Evolutionary conservation across 2,888 invertebrate species (phyloP).

Genomic region (Gasteruption jaculator): DNA sequence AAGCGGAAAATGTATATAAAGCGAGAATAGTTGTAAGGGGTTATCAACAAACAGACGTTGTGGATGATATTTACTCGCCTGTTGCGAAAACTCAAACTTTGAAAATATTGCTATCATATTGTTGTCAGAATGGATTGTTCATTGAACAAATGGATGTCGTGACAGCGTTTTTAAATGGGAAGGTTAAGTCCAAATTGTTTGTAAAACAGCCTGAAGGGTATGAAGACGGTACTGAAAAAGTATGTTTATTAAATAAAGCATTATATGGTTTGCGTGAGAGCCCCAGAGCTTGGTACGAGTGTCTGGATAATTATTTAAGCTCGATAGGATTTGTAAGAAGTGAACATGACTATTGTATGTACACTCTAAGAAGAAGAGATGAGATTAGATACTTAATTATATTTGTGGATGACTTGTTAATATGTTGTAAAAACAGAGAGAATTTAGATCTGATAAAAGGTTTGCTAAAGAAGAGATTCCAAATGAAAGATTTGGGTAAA

Average conservation of each 20-base stretch:
- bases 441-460: conserved; percentile 9
- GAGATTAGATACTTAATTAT: conserved; percentile 11
- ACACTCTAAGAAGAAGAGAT: conserved; percentile 1
- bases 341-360: conserved; percentile 20
- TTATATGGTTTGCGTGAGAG: conserved; percentile 27
- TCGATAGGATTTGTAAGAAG: conserved; percentile 18
- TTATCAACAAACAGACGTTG: conserved; percentile 17
- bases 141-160: conserved; percentile 23
- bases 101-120: conserved; percentile 15
- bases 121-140: conserved; percentile 11
- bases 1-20: conserved; percentile 6
- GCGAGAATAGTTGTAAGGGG: conserved; percentile 14
- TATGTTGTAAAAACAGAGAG: conserved; percentile 11
- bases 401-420: conserved; percentile 15
- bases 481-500: conserved; percentile 9
- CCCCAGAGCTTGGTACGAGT: conserved; percentile 26
- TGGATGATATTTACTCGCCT: conserved; percentile 15
- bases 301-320: conserved; percentile 21
- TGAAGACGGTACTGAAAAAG: conserved; percentile 13
- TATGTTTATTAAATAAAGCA: conserved; percentile 22
- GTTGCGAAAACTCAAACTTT: conserved; percentile 14
- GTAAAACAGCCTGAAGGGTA: conserved; percentile 19
- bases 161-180: conserved; percentile 22
- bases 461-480: conserved; percentile 1
- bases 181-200: conserved; percentile 18